Evolutionary conservation across 2,113 vertebrate species (phyloP), one percentile per base, ranked within the genome.

Genomic region (Proterorhinus semilunaris): DNA sequence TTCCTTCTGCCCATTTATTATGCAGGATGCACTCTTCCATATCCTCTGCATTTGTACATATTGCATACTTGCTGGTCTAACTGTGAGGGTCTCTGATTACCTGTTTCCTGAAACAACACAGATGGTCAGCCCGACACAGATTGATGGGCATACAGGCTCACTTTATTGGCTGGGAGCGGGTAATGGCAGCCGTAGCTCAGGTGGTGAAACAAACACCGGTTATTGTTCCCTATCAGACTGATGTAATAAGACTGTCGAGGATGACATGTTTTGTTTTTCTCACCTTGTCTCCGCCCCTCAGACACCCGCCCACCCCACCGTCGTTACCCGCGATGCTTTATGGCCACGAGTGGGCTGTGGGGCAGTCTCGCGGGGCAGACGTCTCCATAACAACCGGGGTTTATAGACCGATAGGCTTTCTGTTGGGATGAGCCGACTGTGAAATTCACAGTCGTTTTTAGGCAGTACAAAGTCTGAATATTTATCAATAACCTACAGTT

Each of bases 101-200:
- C 80, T 81, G 72, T 83, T 69, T 73, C 71, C 68, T 16, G 59
- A 69, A 66, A 85, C 86, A 87, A 83, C 86, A 87, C 87, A 88
- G 88, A 88, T 85, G 86, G 87, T 83, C 82, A 87, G 42, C 73
- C 87, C 73, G 79, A 84, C 81, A 82, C 58, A 82, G 88, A 90
- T 82, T 85, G 87, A 88, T 87, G 84, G 81, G 73, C 81, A 75
- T 81, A 62, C 76, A 68, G 59, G 76, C 51, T 82, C 77, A 80
- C 78, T 83, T 83, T 83, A 86, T 83, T 80, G 75, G 46, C 53
- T 1, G 67, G 74, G 65, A 66, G 78, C 75, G 62, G 74, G 83
- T 89, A 89, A 90, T 87, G 87, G 89, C 78, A 82, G 73, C 78
- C 27, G 42, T 17, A 87, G 86, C 88, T 84, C 86, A 87, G 89